phyloP scores from a whole-genome alignment of 2,888 invertebrate species.

The Temnothorax rugatulus region DNA sequence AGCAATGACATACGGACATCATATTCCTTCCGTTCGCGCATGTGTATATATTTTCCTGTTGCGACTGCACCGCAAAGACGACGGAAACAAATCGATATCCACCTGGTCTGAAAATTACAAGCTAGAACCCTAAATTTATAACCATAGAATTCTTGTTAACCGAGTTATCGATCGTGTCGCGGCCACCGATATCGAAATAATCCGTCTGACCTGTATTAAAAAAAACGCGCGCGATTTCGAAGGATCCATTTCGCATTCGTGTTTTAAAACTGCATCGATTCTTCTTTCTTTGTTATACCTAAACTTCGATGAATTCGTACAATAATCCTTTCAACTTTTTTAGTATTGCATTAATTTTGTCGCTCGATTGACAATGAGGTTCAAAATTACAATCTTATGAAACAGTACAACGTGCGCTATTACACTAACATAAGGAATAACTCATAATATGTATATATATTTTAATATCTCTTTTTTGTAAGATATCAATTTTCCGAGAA shows the following conservation, averaged over 20 bases:
- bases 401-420: neutral
- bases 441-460: neutral
- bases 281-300: neutral
- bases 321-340: neutral
- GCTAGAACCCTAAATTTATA: neutral
- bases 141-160: conserved; percentile 15
- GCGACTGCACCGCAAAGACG: conserved; percentile 42
- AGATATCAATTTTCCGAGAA: neutral
- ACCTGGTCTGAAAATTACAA: conserved; percentile 24
- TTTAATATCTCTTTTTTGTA: neutral
- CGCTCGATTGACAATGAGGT: neutral
- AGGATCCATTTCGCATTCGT: neutral
- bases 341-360: neutral
- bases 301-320: neutral
- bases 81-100: conserved; percentile 53
- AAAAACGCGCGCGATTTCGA: neutral
- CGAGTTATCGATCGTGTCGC: conserved; percentile 17
- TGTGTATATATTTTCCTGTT: conserved; percentile 19
- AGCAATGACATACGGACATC: conserved; percentile 58
- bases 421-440: neutral
- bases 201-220: neutral
- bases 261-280: neutral
- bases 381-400: neutral
- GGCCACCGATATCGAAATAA: neutral
- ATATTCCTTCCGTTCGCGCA: conserved; percentile 34